phyloP scores from a whole-genome alignment of 2,113 vertebrate species.

The Lagopus muta region DNA sequence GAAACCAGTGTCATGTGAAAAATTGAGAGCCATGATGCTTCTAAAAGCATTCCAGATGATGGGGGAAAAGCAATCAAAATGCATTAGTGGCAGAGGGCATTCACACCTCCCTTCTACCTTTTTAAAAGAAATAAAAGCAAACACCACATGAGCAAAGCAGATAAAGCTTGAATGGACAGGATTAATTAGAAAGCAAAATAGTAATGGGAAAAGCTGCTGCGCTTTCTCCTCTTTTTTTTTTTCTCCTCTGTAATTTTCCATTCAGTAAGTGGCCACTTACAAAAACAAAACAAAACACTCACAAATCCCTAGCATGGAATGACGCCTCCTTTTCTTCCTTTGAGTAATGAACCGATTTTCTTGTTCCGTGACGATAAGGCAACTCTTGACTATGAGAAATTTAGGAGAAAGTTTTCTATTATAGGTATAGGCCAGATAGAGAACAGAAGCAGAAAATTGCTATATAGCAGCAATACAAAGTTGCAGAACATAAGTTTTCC shows the following conservation, averaged over 20 bases:
- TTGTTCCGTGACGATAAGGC: slow-evolving; percentile 59
- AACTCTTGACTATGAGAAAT: slow-evolving; percentile 66
- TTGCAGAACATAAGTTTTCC: slow-evolving; percentile 27
- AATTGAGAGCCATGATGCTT: slow-evolving; percentile 3
- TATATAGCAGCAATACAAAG: not conserved
- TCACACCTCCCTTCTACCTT: not conserved
- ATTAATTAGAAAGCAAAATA: slow-evolving; percentile 65
- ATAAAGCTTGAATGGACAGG: slow-evolving; percentile 40
- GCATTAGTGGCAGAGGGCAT: slow-evolving; percentile 18
- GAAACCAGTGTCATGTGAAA: slow-evolving; percentile 38
- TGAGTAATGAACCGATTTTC: slow-evolving; percentile 73
- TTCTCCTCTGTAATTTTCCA: not conserved
- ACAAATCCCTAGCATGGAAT: not conserved
- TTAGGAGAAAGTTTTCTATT: slow-evolving; percentile 61
- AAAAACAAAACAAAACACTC: slow-evolving; percentile 39
- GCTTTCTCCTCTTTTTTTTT: not conserved
- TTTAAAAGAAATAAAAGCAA: slow-evolving; percentile 14
- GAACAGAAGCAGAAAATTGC: slow-evolving; percentile 55
- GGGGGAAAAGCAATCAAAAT: not conserved
- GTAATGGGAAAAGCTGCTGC: slow-evolving; percentile 18
- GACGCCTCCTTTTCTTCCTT: slow-evolving; percentile 34
- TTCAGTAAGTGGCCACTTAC: slow-evolving; percentile 24
- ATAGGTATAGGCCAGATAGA: slow-evolving; percentile 45
- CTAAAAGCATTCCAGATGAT: slow-evolving; percentile 38
- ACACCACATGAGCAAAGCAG: not conserved